Conservation (phyloP, 2,797 vertebrate genomes). For the Masticophis lateralis region DNA sequence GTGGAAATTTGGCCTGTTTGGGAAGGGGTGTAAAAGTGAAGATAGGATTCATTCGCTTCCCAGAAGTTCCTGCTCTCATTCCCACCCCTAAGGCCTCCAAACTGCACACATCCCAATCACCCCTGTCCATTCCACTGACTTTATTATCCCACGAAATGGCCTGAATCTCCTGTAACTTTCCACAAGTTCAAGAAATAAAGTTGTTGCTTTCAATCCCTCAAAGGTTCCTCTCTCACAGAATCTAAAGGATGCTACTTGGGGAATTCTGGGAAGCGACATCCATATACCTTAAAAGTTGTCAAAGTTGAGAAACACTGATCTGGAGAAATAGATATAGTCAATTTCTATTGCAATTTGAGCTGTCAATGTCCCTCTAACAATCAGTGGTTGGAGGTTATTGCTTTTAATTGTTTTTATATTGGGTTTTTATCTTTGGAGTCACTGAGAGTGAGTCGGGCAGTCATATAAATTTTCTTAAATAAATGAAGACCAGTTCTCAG, state of each 20-base stretch:
- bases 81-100: not conserved
- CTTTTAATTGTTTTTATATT: not conserved
- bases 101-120: not conserved
- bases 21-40: not conserved
- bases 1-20: not conserved
- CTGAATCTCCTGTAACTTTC: not conserved
- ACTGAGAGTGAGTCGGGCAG: not conserved
- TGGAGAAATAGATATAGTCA: not conserved
- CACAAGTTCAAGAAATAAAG: not conserved
- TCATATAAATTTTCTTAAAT: not conserved
- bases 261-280: not conserved
- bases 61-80: not conserved
- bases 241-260: not conserved
- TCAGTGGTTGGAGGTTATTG: not conserved
- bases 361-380: not conserved
- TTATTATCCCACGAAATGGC: not conserved
- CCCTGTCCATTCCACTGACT: not conserved
- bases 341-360: not conserved
- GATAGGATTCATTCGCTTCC: not conserved
- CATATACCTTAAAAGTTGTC: not conserved
- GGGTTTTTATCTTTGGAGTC: not conserved
- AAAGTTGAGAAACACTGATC: not conserved
- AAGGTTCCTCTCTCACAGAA: not conserved
- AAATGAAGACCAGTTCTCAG: not conserved
- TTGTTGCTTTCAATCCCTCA: not conserved